Evolutionary conservation across 1,140 invertebrate species (phyloP), one percentile per base, ranked within the genome.

Genomic region (Drosophila sturtevanti): DNA sequence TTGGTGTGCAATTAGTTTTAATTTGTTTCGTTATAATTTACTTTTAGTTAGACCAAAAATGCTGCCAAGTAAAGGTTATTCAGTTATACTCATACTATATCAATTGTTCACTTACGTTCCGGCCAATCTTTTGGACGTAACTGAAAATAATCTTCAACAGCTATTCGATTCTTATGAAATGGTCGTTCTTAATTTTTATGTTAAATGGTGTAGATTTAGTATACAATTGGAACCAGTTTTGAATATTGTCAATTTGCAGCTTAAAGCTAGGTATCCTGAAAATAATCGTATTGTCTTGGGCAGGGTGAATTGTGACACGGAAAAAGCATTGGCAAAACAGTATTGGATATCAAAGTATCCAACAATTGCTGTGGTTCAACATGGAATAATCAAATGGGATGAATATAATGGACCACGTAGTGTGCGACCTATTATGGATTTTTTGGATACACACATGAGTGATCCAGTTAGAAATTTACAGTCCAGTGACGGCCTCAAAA

Each of bases 331-430:
- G 61, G 96, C 97, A 11, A 94, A 95, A 4, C 94, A 95, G 79
- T 99, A 98, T 92, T 96, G 98, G 81, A 98, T 99, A 48, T 96
- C 95, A 2, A 99, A 99, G 93, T 99, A 99, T 93, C 99, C 99
- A 18, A 99, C 99, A 9, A 92, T 99, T 18, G 99, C 99, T 93
- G 92, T 99, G 11, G 96, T 99, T 84, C 94, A 96, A 35, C 98
- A 98, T 95, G 98, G 98, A 0, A 94, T 97, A 76, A 94, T 97
- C 7, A 94, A 95, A 0, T 99, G 99, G 92, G 94, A 95, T 86
- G 99, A 99, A 92, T 99, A 99, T 90, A 94, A 98, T 90, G 98
- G 94, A 51, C 93, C 94, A 78, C 81, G 94, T 11, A 93, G 93
- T 10, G 91, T 92, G 1, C 92, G 99, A 62, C 97, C 98, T 0